Evolutionary conservation across 2,888 invertebrate genomes (phyloP).

Genomic region (Hoplodrina blanda): DNA sequence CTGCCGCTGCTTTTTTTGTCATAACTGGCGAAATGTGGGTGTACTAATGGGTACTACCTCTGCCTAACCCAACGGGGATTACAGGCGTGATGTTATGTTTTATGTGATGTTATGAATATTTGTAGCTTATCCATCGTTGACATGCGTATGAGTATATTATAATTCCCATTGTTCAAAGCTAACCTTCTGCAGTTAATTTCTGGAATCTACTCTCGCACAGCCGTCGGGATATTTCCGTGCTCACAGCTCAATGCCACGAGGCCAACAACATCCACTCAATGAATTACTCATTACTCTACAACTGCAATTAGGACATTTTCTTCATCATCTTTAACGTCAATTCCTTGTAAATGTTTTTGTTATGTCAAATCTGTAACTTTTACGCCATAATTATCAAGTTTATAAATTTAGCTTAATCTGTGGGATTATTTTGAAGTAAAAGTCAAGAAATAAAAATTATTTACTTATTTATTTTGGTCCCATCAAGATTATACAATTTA

Average conservation of each 20-base stretch:
- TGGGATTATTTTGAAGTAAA: conserved; percentile 20
- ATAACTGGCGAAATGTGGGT: no score
- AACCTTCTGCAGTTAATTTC: conserved; percentile 45
- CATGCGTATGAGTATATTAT: background rate
- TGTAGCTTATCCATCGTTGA: background rate
- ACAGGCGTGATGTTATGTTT: no score
- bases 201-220: conserved; percentile 31
- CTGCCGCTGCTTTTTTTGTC: no score
- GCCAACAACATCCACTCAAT: conserved; percentile 85
- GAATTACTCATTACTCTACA: conserved; percentile 79
- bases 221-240: conserved; percentile 65
- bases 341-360: background rate
- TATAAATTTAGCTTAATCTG: background rate
- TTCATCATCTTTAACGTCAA: conserved; percentile 10
- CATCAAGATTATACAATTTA: conserved; percentile 69
- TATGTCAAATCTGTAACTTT: background rate
- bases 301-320: conserved; percentile 62
- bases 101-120: no score
- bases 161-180: conserved; percentile 17
- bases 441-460: conserved; percentile 56
- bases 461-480: conserved; percentile 83
- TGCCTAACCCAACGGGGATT: no score
- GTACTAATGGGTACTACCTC: no score
- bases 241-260: conserved; percentile 85
- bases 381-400: background rate